Conservation (phyloP, 2,113 vertebrate genomes). For the Oncorhynchus mykiss region DNA sequence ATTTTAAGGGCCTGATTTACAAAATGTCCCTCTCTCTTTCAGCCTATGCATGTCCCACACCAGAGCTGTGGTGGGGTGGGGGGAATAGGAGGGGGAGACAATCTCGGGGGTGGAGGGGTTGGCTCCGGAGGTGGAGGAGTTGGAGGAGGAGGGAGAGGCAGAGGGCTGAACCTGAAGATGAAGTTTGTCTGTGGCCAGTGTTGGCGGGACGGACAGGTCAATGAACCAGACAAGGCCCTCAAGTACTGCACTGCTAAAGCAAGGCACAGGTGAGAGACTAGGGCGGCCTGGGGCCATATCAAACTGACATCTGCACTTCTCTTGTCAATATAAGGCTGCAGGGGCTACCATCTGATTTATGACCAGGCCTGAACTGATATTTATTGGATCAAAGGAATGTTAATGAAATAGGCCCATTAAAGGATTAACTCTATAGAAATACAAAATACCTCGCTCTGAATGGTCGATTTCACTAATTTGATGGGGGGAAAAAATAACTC, state of each 20-base stretch:
- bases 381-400: neutral
- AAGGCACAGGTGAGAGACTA: slow-evolving; percentile 83
- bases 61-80: slow-evolving; percentile 58
- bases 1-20: neutral
- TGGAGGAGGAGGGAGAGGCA: slow-evolving; percentile 43
- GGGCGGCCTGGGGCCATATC: neutral
- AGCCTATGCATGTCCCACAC: slow-evolving; percentile 68
- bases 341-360: neutral
- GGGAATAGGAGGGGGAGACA: slow-evolving; percentile 51
- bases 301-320: no score
- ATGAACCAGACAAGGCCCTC: slow-evolving; percentile 95
- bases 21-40: slow-evolving; percentile 1
- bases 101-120: slow-evolving; percentile 57
- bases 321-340: no score
- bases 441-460: no score
- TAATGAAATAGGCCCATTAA: no score
- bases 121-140: slow-evolving; percentile 38
- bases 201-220: slow-evolving; percentile 95
- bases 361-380: neutral
- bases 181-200: slow-evolving; percentile 99
- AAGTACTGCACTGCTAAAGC: slow-evolving; percentile 98
- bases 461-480: no score
- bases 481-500: neutral
- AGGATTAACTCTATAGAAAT: no score
- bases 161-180: slow-evolving; percentile 88